Evolutionary conservation across 2,888 invertebrate species (phyloP).

Genomic region (Octonoba sinensis): DNA sequence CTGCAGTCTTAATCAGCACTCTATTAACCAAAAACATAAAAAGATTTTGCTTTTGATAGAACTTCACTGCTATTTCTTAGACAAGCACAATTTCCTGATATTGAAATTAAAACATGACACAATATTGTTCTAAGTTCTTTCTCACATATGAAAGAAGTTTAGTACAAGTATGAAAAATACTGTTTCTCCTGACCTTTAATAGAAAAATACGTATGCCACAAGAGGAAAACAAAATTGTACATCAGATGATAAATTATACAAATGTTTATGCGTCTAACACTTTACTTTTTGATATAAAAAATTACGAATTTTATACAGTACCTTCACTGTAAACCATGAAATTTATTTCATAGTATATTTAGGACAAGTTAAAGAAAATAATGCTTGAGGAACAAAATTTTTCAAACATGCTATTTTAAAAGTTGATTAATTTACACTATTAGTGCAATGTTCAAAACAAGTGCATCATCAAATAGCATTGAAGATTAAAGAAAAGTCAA

Average conservation of each 20-base stretch:
- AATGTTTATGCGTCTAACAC: conserved; percentile 6
- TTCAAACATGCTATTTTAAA: not conserved
- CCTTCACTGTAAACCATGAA: conserved; percentile 58
- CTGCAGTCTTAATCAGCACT: too few relatives aligned
- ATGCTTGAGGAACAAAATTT: not conserved
- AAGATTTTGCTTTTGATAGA: too few relatives aligned
- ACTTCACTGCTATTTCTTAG: too few relatives aligned
- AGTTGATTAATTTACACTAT: too few relatives aligned
- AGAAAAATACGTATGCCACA: conserved; percentile 49
- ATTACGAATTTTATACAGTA: conserved; percentile 3
- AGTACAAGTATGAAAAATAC: conserved; percentile 54
- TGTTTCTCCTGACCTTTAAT: conserved; percentile 34
- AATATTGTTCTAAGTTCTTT: conserved; percentile 6
- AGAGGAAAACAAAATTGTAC: conserved; percentile 9
- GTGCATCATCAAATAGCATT: not conserved
- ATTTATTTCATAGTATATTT: conserved; percentile 2
- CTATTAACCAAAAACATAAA: too few relatives aligned
- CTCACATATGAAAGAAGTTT: conserved; percentile 14
- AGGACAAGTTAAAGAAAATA: not conserved
- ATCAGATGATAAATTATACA: conserved; percentile 23
- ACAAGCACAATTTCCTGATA: too few relatives aligned
- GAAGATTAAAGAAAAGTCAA: not conserved
- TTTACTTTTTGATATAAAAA: conserved; percentile 14
- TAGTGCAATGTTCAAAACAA: too few relatives aligned
- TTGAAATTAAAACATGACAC: not conserved